Conservation (phyloP, 1,140 invertebrate genomes). For the Calephelis virginiensis region DNA sequence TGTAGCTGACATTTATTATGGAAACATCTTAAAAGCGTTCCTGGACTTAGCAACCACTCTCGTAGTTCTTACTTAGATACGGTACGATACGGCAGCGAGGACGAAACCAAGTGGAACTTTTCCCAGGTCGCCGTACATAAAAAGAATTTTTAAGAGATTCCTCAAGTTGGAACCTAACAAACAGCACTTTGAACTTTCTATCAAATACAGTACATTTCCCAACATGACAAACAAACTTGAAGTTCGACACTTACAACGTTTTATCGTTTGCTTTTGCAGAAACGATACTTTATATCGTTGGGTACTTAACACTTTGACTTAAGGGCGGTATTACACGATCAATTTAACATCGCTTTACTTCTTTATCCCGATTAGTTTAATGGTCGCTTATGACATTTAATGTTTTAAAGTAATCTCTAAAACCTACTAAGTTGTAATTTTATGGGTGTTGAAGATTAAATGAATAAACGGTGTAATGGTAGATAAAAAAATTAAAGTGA, state of each 20-base stretch:
- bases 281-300: background rate
- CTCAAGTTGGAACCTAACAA: constrained; percentile 49
- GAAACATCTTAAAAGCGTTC: constrained; percentile 66
- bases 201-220: constrained; percentile 27
- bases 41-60: constrained; percentile 63
- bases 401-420: no score
- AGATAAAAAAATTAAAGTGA: no score
- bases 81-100: constrained; percentile 50
- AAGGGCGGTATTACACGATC: no score
- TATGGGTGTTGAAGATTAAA: no score
- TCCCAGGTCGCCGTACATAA: constrained; percentile 66
- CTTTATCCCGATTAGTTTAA: no score
- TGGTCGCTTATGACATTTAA: no score
- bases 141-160: constrained; percentile 73
- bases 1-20: constrained; percentile 62
- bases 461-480: no score
- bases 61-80: constrained; percentile 66
- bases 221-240: constrained; percentile 18
- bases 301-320: background rate
- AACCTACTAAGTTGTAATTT: no score
- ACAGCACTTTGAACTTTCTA: constrained; percentile 46
- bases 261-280: background rate
- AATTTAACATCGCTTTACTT: no score
- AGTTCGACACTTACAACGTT: constrained; percentile 11
- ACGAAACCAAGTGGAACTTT: constrained; percentile 73